Percentiles rank a stretch among this genome's conserved stretches.
Conservation (phyloP, 2,888 invertebrate species). For the Rosalia funebris region DNA sequence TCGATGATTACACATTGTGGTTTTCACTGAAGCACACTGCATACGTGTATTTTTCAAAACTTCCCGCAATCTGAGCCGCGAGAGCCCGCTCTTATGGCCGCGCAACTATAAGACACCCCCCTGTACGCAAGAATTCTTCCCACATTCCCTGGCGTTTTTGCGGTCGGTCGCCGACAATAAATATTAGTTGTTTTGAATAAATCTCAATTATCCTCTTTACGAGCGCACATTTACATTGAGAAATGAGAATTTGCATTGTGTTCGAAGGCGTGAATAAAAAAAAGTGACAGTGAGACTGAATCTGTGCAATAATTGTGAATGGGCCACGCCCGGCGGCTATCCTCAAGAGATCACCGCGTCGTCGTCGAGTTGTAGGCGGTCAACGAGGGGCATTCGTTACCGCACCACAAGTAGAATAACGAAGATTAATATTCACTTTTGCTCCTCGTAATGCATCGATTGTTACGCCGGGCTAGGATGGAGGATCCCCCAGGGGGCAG, state of each 20-base stretch:
- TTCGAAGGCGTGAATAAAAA: constrained; percentile 30
- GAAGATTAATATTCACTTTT: constrained; percentile 56
- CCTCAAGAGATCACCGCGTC: constrained; percentile 43
- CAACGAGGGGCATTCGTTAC: constrained; percentile 51
- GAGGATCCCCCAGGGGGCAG: too few species aligned
- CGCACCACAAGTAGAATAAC: constrained; percentile 54
- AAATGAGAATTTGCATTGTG: constrained; percentile 40
- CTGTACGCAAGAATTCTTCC: constrained; percentile 14
- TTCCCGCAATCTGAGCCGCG: too few species aligned
- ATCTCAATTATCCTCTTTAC: constrained; percentile 44
- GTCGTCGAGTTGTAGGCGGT: constrained; percentile 50
- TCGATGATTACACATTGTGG: too few species aligned
- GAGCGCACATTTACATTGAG: constrained; percentile 42
- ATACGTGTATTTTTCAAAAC: too few species aligned
- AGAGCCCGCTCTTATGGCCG: too few species aligned
- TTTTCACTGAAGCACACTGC: too few species aligned
- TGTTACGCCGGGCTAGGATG: constrained; percentile 13
- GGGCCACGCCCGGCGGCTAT: constrained; percentile 47
- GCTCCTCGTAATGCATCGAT: constrained; percentile 39
- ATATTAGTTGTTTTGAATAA: constrained; percentile 37
- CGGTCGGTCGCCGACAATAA: constrained; percentile 8
- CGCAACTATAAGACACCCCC: constrained; percentile 1
- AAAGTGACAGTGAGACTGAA: constrained; percentile 41
- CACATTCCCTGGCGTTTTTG: constrained; percentile 14
- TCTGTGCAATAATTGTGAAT: constrained; percentile 48